Evolutionary conservation across 2,797 vertebrate genomes (phyloP), one percentile per base, ranked within the genome.

Genomic region (Calcarius lapponicus): DNA sequence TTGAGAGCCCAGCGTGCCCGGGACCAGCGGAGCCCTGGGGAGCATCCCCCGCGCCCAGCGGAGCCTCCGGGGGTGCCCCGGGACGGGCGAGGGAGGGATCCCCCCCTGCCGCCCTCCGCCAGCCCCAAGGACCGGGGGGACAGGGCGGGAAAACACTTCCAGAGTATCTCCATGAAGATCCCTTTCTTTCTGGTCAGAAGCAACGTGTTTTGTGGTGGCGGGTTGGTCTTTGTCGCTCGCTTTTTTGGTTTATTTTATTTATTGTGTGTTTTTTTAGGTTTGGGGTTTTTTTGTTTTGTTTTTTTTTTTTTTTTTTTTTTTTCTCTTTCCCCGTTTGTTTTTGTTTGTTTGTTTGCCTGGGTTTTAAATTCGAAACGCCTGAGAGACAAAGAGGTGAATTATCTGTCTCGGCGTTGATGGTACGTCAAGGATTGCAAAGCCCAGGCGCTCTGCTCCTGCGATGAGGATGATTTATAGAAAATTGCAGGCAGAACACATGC

Each of bases 301-400:
- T 8, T 22, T 3, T 53, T 22, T 17, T 6, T 17, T 9, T 20
- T 31, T 9, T 17, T 31, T 12, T 4, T 16, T 31, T 20, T 6
- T 10, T 4, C 5, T 8, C 18, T 18, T 22, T 5, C 9, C 7
- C 19, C 21, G 17, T 54, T 19, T 42, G 22, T 34, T 29, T 73
- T 54, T 42, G 32, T n/a, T 61, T 75, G 15, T 18, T 40, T 47
- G 22, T 8, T 62, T 34, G 29, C 2, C 51, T 29, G n/a, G 5
- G 21, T 72, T 19, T 58, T 13, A 25, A 50, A 64, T 80, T 57
- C 69, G 26, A 60, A 80, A 57, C 67, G 92, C 92, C 91, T 95
- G 88, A 95, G 95, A 98, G 96, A 98, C 97, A 98, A 98, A 98
- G 98, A 97, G 91, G 96, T 94, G 97, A 97, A 97, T 97, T 94